Evolutionary conservation across 2,888 invertebrate species (phyloP).

Genomic region (Ectobius pallidus): DNA sequence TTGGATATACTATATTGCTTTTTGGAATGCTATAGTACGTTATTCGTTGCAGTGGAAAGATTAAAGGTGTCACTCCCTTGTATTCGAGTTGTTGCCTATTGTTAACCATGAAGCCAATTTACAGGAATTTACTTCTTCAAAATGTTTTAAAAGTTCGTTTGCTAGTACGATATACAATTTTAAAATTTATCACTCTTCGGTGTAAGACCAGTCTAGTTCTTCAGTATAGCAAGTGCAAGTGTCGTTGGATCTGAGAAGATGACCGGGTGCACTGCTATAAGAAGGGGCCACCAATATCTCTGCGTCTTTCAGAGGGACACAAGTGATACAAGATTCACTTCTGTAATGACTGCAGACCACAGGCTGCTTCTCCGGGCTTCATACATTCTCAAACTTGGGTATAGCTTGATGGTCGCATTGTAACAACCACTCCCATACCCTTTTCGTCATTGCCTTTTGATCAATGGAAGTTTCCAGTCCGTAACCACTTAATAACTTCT

Average conservation of each 20-base stretch:
- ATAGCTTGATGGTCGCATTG: conserved; percentile 57
- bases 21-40: too few relatives aligned
- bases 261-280: neutral
- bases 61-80: too few relatives aligned
- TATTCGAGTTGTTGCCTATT: too few relatives aligned
- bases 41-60: too few relatives aligned
- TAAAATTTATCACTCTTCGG: too few relatives aligned
- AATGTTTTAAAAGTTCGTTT: too few relatives aligned
- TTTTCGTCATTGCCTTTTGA: conserved; percentile 63
- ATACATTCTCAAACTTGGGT: conserved; percentile 15
- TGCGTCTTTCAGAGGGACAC: neutral
- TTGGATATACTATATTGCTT: too few relatives aligned
- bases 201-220: neutral
- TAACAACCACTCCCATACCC: conserved; percentile 72
- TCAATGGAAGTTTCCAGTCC: conserved; percentile 70
- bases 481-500: conserved; percentile 62
- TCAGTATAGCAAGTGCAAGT: too few relatives aligned
- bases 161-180: too few relatives aligned
- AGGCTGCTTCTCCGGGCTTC: conserved; percentile 6
- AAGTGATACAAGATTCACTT: conserved; percentile 9
- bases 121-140: too few relatives aligned
- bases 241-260: neutral
- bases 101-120: too few relatives aligned
- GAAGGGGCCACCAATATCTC: neutral
- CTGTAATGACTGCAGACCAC: neutral